phyloP scores from a whole-genome alignment of 1,140 invertebrate genomes.

The Latrodectus geometricus region DNA sequence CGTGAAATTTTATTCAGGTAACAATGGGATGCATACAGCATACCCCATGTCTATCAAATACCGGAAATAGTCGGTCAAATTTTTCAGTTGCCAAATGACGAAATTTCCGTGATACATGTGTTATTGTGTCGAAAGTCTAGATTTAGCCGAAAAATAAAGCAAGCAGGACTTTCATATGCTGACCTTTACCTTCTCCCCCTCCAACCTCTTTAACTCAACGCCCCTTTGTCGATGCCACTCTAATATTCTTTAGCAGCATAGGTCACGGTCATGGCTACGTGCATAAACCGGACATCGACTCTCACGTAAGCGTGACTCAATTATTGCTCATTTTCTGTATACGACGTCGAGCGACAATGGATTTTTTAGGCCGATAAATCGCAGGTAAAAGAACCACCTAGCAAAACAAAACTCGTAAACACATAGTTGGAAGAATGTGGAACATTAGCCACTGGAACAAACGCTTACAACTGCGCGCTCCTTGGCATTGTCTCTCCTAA shows the following conservation, averaged over 20 bases:
- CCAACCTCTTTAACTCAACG: background rate
- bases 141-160: background rate
- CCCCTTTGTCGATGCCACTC: background rate
- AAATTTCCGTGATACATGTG: background rate
- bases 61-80: background rate
- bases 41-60: background rate
- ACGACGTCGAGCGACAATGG: slow-evolving; percentile 22
- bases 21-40: too few species aligned
- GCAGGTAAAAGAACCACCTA: background rate
- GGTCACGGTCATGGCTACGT: slow-evolving; percentile 37
- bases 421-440: background rate
- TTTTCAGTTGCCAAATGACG: background rate
- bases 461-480: background rate
- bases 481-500: background rate
- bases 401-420: slow-evolving; percentile 29
- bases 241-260: background rate
- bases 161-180: background rate
- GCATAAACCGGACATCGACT: slow-evolving; percentile 47
- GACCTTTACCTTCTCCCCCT: background rate
- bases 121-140: background rate
- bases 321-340: slow-evolving; percentile 24
- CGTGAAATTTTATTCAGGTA: too few species aligned
- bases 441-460: background rate
- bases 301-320: slow-evolving; percentile 43
- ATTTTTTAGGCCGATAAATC: slow-evolving; percentile 29